These are phyloP conservation scores for Lysandra coridon DNA, from an alignment of 2,888 invertebrate genomes.

Conservation along the genomic window DNA sequence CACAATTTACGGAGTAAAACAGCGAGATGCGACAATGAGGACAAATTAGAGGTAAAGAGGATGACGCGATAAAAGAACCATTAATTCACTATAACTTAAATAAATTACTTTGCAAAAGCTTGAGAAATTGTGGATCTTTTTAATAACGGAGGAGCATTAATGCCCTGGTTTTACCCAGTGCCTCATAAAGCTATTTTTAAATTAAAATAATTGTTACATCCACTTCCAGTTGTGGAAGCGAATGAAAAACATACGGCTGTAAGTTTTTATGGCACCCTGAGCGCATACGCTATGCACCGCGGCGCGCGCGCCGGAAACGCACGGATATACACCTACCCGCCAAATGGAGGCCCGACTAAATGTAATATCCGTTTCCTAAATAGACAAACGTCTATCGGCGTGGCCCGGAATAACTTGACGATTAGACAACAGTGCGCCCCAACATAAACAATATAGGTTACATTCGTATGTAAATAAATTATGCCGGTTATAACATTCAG, in stretches of 20 bases:
- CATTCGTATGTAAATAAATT: slow-evolving; percentile 26
- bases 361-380: slow-evolving; percentile 81
- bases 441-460: slow-evolving; percentile 34
- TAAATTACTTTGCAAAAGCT: neutral
- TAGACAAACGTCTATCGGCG: slow-evolving; percentile 78
- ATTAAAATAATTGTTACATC: slow-evolving; percentile 16
- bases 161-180: neutral
- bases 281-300: slow-evolving; percentile 74
- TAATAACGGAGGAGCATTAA: neutral
- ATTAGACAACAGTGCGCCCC: slow-evolving; percentile 58
- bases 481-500: neutral
- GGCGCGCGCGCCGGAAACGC: slow-evolving; percentile 67
- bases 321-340: slow-evolving; percentile 76
- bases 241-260: slow-evolving; percentile 68
- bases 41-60: slow-evolving; percentile 11
- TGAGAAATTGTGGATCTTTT: neutral
- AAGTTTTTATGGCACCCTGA: slow-evolving; percentile 66
- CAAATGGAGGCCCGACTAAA: slow-evolving; percentile 78
- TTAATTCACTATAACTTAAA: slow-evolving; percentile 7
- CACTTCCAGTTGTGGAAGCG: slow-evolving; percentile 39
- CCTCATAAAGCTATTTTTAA: neutral
- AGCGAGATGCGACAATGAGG: neutral
- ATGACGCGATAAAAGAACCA: slow-evolving; percentile 14
- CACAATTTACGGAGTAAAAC: neutral
- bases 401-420: slow-evolving; percentile 76